These are phyloP conservation scores for Ophioninae sp. DNA, from an alignment of 2,888 invertebrate species.

Conservation along the genomic window DNA sequence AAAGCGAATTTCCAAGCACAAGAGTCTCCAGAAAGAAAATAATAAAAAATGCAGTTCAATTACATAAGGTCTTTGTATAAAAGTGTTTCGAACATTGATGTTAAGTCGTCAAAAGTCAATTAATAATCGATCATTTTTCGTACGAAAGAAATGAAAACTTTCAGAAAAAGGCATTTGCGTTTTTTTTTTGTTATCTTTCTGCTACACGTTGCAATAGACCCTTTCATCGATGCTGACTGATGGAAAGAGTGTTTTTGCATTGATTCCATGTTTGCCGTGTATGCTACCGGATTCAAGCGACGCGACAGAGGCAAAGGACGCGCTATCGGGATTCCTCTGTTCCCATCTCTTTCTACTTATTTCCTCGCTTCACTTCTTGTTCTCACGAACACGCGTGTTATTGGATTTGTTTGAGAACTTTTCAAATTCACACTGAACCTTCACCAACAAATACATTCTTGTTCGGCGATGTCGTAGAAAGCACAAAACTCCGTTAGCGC, in stretches of 20 bases:
- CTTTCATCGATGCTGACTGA: neutral
- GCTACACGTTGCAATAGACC: neutral
- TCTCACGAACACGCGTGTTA: constrained; percentile 68
- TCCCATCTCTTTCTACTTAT: constrained; percentile 7
- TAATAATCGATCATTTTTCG: neutral
- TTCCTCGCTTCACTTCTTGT: constrained; percentile 19
- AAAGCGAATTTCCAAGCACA: too few species aligned
- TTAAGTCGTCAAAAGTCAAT: neutral
- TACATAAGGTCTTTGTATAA: neutral
- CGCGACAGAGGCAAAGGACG: constrained; percentile 13
- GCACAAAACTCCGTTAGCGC: constrained; percentile 26
- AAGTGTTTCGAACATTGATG: neutral
- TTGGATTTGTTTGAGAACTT: constrained; percentile 79
- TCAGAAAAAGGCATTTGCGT: neutral
- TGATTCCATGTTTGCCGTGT: neutral
- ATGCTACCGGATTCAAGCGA: neutral
- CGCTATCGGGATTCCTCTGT: constrained; percentile 15
- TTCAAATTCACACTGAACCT: constrained; percentile 71
- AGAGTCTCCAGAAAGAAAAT: neutral
- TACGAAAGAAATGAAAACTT: neutral
- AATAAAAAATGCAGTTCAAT: neutral
- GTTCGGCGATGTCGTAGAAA: constrained; percentile 32
- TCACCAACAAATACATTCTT: constrained; percentile 54
- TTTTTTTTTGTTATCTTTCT: neutral
- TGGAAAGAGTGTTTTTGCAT: neutral